A percentile compares a stretch with the other conserved stretches of the same genome.
These are phyloP conservation scores for Falcunculus frontatus DNA, from an alignment of 2,113 vertebrate species.

Conservation along the genomic window DNA sequence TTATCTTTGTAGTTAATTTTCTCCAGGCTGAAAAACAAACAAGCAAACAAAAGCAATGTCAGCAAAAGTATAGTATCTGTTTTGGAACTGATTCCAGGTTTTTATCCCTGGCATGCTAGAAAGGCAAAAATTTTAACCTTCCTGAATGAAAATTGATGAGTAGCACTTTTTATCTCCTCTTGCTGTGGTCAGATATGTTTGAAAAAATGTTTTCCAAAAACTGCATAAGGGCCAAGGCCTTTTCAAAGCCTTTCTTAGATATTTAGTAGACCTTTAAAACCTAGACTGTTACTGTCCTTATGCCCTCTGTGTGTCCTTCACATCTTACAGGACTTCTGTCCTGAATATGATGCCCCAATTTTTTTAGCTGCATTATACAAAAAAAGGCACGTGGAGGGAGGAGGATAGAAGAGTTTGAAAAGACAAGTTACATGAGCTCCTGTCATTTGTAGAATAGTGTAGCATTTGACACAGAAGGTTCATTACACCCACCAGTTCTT, in stretches of 20 bases:
- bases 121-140: neutral
- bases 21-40: neutral
- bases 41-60: neutral
- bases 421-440: neutral
- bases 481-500: neutral
- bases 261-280: neutral
- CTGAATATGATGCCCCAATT: neutral
- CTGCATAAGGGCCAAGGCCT: neutral
- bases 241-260: neutral
- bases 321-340: neutral
- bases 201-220: neutral
- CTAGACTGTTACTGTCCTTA: neutral
- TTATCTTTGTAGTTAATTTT: neutral
- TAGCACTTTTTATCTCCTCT: neutral
- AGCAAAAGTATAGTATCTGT: neutral
- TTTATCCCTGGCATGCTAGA: neutral
- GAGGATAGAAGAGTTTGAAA: neutral
- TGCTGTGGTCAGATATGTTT: neutral
- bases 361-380: neutral
- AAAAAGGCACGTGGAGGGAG: fast-evolving
- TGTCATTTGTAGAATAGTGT: neutral
- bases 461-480: neutral
- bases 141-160: neutral
- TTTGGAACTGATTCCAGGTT: neutral
- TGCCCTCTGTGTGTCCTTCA: neutral